Percentiles rank a stretch among this genome's conserved stretches.
phyloP scores from a whole-genome alignment of 1,140 invertebrate genomes.

The Zeugodacus cucurbitae region DNA sequence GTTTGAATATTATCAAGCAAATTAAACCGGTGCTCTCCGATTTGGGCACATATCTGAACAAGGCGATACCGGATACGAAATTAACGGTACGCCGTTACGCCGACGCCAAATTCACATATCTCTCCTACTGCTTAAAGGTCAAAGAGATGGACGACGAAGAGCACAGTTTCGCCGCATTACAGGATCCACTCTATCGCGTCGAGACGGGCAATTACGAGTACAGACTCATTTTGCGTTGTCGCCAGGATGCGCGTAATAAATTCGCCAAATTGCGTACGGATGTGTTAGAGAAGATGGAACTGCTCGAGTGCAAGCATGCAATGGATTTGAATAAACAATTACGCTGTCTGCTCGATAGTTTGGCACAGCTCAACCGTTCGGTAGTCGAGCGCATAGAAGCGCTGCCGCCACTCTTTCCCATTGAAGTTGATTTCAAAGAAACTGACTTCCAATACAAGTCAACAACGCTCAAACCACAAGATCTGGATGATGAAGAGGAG shows the following conservation, averaged over 20 bases:
- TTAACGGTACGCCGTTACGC: conserved; percentile 97
- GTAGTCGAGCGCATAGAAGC: conserved; percentile 76
- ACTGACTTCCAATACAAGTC: conserved; percentile 91
- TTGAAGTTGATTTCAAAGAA: conserved; percentile 94
- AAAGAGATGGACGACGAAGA: conserved; percentile 99
- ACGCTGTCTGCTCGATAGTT: conserved; percentile 80
- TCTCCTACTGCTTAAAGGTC: conserved; percentile 97
- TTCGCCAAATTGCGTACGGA: conserved; percentile 95
- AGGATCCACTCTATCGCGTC: conserved; percentile 96
- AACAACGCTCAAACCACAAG: conserved; percentile 68
- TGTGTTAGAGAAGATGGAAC: conserved; percentile 95
- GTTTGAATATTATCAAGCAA: conserved; percentile 89
- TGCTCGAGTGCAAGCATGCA: conserved; percentile 97
- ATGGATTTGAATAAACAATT: conserved; percentile 91
- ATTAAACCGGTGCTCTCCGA: conserved; percentile 93
- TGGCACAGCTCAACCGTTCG: conserved; percentile 80
- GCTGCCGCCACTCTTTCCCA: conserved; percentile 86
- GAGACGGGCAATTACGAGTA: conserved; percentile 99
- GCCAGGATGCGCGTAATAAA: conserved; percentile 89
- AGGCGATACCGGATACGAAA: conserved; percentile 98
- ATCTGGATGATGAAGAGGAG: conserved; percentile 67
- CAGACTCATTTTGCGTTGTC: conserved; percentile 91
- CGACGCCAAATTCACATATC: conserved; percentile 97
- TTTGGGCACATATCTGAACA: conserved; percentile 94
- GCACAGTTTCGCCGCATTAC: conserved; percentile 90